These are phyloP conservation scores for Tyria jacobaeae DNA, from an alignment of 2,888 invertebrate genomes.

Conservation along the genomic window DNA sequence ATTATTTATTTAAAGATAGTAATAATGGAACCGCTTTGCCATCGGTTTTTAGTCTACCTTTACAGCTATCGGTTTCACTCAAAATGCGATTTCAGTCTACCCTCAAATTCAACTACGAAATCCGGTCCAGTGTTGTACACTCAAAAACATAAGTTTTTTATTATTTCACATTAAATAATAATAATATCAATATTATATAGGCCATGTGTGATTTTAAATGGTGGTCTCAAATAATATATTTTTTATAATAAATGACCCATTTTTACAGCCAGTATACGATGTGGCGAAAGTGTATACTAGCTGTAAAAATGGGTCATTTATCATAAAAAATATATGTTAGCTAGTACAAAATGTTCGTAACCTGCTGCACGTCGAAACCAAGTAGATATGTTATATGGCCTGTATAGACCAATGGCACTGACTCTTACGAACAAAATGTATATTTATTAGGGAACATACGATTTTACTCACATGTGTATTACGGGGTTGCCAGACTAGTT, in stretches of 20 bases:
- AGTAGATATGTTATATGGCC: slow-evolving; percentile 41
- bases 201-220: slow-evolving; percentile 38
- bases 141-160: slow-evolving; percentile 45
- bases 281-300: slow-evolving; percentile 30
- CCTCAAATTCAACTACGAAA: neutral
- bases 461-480: no score
- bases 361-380: slow-evolving; percentile 31
- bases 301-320: no score
- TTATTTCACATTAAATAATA: slow-evolving; percentile 36
- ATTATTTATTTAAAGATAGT: neutral
- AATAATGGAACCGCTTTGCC: no score
- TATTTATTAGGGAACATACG: no score
- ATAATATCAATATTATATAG: slow-evolving; percentile 39
- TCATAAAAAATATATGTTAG: no score
- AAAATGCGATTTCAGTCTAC: neutral
- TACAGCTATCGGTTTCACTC: neutral
- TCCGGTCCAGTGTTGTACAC: slow-evolving; percentile 12
- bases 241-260: neutral
- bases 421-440: slow-evolving; percentile 30
- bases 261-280: slow-evolving; percentile 12
- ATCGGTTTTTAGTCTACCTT: neutral
- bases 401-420: slow-evolving; percentile 25
- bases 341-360: slow-evolving; percentile 41
- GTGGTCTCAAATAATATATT: slow-evolving; percentile 24
- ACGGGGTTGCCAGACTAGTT: no score